Evolutionary conservation across 2,888 invertebrate genomes (phyloP).

Genomic region (Philhelius pedissequus): DNA sequence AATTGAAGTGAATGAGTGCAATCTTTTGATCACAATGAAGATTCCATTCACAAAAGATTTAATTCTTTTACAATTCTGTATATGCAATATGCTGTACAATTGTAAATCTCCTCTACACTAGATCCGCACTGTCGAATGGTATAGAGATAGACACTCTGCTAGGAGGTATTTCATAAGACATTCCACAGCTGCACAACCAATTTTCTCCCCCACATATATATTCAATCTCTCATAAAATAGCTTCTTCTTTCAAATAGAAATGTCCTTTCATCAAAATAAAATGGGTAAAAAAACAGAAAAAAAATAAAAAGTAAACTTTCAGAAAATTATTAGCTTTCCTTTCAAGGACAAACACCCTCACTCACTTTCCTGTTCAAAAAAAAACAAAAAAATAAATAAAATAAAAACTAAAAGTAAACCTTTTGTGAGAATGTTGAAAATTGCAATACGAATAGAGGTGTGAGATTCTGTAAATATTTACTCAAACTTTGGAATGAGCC

Average conservation of each 20-base stretch:
- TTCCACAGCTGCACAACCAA: slow-evolving; percentile 4
- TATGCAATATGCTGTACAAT: too few species aligned
- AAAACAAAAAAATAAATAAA: background rate
- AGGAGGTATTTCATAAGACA: too few species aligned
- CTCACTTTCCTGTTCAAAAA: background rate
- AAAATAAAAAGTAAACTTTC: slow-evolving; percentile 48
- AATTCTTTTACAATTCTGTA: too few species aligned
- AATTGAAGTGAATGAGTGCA: too few species aligned
- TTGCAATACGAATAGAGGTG: background rate
- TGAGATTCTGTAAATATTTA: slow-evolving; percentile 51
- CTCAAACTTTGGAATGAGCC: slow-evolving; percentile 50
- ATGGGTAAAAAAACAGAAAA: slow-evolving; percentile 7
- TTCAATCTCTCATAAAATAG: background rate
- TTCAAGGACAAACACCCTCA: slow-evolving; percentile 38
- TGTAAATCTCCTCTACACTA: background rate
- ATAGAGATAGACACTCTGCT: too few species aligned
- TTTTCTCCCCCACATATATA: background rate
- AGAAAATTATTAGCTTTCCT: slow-evolving; percentile 53
- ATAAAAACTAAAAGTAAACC: background rate
- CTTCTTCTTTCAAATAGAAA: background rate
- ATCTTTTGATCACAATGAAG: too few species aligned
- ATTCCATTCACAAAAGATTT: too few species aligned
- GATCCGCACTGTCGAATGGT: background rate
- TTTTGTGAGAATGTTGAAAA: slow-evolving; percentile 8
- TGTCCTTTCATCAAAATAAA: background rate